phyloP scores from a whole-genome alignment of 64 coral and sea anemone genomes.

The Dendrophyllia cribrosa region DNA sequence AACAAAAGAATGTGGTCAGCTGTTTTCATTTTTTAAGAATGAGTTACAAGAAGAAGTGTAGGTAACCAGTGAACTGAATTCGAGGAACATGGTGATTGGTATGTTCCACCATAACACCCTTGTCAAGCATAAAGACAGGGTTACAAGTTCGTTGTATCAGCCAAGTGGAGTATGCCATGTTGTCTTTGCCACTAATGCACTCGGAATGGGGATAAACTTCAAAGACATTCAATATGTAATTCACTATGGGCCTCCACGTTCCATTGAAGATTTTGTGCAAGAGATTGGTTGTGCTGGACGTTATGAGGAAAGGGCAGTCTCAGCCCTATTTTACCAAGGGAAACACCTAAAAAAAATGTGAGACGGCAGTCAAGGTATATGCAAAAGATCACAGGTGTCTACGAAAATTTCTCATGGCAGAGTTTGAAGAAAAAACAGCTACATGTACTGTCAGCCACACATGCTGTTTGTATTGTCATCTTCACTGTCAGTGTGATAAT shows the following conservation, averaged over 20 bases:
- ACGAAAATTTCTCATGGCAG: not conserved
- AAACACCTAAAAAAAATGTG: slow-evolving; percentile 19
- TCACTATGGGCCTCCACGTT: slow-evolving; percentile 40
- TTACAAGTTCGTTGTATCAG: slow-evolving; percentile 16
- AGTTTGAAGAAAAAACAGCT: not conserved
- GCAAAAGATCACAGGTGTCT: slow-evolving; percentile 2
- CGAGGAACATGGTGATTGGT: slow-evolving; percentile 52
- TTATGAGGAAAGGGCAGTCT: not conserved
- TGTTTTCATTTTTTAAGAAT: slow-evolving; percentile 22
- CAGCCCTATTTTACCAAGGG: not conserved
- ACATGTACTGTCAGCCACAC: not conserved
- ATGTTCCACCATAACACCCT: slow-evolving; percentile 41
- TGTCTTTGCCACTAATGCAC: slow-evolving; percentile 48
- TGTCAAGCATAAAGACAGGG: slow-evolving; percentile 37
- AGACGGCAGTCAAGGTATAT: slow-evolving; percentile 7
- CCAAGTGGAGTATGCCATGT: too few species aligned
- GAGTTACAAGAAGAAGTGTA: slow-evolving; percentile 21
- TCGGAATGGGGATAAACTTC: slow-evolving; percentile 41
- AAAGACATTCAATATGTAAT: slow-evolving; percentile 12
- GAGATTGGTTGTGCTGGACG: slow-evolving; percentile 57
- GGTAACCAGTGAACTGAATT: not conserved
- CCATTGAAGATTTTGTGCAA: slow-evolving; percentile 63
- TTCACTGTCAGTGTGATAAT: not conserved
- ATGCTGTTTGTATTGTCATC: not conserved
- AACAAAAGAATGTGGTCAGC: not conserved